Percentiles rank a stretch among this genome's conserved stretches.
Evolutionary conservation across 2,113 vertebrate genomes (phyloP).

Genomic region (Urocynchramus pylzowi): DNA sequence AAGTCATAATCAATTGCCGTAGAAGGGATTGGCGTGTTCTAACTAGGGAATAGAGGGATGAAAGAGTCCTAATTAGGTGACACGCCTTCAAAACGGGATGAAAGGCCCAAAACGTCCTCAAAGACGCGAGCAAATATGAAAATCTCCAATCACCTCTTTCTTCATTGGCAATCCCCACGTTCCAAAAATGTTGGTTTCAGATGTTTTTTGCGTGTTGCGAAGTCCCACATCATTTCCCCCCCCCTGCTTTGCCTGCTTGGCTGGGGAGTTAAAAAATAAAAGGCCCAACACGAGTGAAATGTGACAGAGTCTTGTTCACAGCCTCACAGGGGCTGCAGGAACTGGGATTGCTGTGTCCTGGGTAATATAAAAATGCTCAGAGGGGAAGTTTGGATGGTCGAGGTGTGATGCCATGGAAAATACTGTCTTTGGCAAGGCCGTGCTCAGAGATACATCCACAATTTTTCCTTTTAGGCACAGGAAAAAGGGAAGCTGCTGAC

Average conservation of each 20-base stretch:
- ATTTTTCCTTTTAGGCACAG: neutral
- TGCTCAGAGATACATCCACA: neutral
- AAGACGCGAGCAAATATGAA: neutral
- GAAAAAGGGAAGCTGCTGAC: neutral
- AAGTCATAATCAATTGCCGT: slow-evolving; percentile 69
- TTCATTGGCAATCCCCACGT: slow-evolving; percentile 10
- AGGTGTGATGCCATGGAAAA: neutral
- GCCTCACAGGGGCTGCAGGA: neutral
- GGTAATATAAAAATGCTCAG: neutral
- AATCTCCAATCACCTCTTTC: slow-evolving; percentile 60
- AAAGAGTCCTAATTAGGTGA: slow-evolving; percentile 73
- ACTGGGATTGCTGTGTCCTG: neutral
- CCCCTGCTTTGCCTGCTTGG: neutral
- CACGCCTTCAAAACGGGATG: slow-evolving; percentile 61
- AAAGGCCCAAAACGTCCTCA: slow-evolving; percentile 66
- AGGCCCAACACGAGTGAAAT: neutral
- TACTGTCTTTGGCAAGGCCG: neutral
- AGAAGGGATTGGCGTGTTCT: slow-evolving; percentile 60
- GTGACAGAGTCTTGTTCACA: neutral
- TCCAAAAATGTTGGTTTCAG: slow-evolving; percentile 23
- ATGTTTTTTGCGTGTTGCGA: neutral
- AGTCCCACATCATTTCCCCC: neutral
- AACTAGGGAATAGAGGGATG: slow-evolving; percentile 63
- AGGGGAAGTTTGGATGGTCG: neutral
- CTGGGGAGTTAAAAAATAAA: neutral